Evolutionary conservation across 2,113 vertebrate species (phyloP).

Genomic region (Dasyornis broadbenti): DNA sequence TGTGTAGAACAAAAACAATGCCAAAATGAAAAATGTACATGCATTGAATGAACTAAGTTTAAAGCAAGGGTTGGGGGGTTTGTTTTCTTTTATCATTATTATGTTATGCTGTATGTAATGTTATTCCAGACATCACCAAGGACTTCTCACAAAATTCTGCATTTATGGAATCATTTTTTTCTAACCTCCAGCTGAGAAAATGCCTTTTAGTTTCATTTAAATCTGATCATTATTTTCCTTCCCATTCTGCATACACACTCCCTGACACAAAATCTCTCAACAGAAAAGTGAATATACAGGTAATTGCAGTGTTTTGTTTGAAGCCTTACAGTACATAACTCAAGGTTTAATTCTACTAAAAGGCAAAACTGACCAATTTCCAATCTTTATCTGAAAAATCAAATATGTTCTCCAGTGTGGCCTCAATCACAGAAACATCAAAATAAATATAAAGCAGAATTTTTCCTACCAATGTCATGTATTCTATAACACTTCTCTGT

Average conservation of each 20-base stretch:
- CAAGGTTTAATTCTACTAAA: conserved; percentile 38
- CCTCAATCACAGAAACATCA: not conserved
- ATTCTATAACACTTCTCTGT: not conserved
- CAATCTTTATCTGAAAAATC: conserved; percentile 30
- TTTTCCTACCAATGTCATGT: not conserved
- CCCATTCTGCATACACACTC: conserved; percentile 2
- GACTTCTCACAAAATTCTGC: conserved; percentile 44
- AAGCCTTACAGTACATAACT: conserved; percentile 35
- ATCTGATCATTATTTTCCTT: conserved; percentile 66
- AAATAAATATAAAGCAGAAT: not conserved
- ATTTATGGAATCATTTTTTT: conserved; percentile 54
- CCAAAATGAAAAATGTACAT: conserved; percentile 37
- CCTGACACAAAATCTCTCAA: conserved; percentile 23
- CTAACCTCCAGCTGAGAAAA: conserved; percentile 70
- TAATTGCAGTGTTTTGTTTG: conserved; percentile 31
- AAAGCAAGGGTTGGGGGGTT: not conserved
- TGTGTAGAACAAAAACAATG: conserved; percentile 23
- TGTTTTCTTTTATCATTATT: conserved; percentile 37
- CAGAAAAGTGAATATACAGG: conserved; percentile 9
- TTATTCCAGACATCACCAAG: conserved; percentile 16
- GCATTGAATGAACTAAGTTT: not conserved
- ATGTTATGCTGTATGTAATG: conserved; percentile 26
- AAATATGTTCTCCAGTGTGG: not conserved
- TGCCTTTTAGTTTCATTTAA: conserved; percentile 62
- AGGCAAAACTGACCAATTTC: conserved; percentile 30